Evolutionary conservation across 1,140 invertebrate species (phyloP).

Genomic region (Maconellicoccus hirsutus): DNA sequence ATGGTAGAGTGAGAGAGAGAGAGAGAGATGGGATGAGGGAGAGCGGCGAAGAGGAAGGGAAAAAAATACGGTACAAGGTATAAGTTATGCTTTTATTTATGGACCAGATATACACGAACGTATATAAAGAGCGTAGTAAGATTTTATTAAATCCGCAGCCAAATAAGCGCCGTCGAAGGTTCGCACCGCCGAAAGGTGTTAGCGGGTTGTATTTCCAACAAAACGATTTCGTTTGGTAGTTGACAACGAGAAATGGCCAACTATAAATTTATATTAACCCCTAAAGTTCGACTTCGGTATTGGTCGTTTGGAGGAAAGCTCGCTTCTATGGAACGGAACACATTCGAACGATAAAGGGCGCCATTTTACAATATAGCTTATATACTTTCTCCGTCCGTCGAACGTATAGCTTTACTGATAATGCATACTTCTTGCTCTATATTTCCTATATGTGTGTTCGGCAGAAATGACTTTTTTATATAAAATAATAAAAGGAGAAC

Average conservation of each 20-base stretch:
- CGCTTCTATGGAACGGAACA: neutral
- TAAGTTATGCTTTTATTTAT: constrained; percentile 1
- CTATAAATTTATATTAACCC: constrained; percentile 9
- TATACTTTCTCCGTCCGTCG: too few relatives aligned
- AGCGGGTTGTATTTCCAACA: neutral
- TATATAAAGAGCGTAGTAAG: neutral
- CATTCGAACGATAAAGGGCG: neutral
- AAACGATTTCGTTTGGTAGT: neutral
- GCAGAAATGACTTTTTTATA: too few relatives aligned
- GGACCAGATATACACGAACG: neutral
- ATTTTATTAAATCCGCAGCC: neutral
- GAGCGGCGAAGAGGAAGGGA: too few relatives aligned
- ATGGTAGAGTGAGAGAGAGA: too few relatives aligned
- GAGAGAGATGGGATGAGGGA: too few relatives aligned
- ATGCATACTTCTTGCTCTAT: too few relatives aligned
- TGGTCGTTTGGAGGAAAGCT: neutral
- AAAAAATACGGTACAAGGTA: too few relatives aligned
- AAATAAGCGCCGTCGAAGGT: neutral
- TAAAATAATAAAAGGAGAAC: too few relatives aligned
- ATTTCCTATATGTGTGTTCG: too few relatives aligned
- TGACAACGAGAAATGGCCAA: constrained; percentile 2
- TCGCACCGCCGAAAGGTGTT: neutral
- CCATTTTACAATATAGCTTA: neutral
- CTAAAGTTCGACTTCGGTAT: neutral
- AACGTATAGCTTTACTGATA: too few relatives aligned